Evolutionary conservation across 2,888 invertebrate genomes (phyloP).

Genomic region (Geotrupes spiniger): DNA sequence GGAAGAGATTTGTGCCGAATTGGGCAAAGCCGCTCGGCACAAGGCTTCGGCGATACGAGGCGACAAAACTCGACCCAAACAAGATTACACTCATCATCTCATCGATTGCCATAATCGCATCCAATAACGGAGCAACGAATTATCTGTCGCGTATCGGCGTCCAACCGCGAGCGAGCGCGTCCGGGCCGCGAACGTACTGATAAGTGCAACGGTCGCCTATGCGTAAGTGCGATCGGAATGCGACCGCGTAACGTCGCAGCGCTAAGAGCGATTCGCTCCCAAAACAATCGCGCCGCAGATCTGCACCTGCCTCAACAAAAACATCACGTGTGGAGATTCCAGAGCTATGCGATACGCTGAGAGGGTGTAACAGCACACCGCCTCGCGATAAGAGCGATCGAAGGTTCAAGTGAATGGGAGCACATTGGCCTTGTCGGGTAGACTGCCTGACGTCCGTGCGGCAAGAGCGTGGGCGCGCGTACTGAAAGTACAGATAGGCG

Average conservation of each 20-base stretch:
- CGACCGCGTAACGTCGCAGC: constrained; percentile 2
- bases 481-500: constrained; percentile 14
- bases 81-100: too few species aligned
- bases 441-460: constrained; percentile 36
- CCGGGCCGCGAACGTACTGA: background rate
- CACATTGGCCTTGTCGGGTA: constrained; percentile 30
- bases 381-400: constrained; percentile 22
- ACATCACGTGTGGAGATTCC: constrained; percentile 27
- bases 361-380: constrained; percentile 28
- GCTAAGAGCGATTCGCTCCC: constrained; percentile 17
- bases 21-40: too few species aligned
- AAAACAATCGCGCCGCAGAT: constrained; percentile 25
- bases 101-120: too few species aligned
- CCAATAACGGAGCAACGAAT: background rate
- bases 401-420: constrained; percentile 24
- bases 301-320: constrained; percentile 26
- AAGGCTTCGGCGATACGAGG: too few species aligned
- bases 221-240: constrained; percentile 13
- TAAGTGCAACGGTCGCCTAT: constrained; percentile 9
- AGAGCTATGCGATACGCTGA: constrained; percentile 20
- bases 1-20: too few species aligned
- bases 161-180: background rate
- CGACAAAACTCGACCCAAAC: too few species aligned
- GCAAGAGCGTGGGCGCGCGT: constrained; percentile 18
- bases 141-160: too few species aligned